Evolutionary conservation across 2,797 vertebrate species (phyloP).

Genomic region (Peromyscus nudipes): DNA sequence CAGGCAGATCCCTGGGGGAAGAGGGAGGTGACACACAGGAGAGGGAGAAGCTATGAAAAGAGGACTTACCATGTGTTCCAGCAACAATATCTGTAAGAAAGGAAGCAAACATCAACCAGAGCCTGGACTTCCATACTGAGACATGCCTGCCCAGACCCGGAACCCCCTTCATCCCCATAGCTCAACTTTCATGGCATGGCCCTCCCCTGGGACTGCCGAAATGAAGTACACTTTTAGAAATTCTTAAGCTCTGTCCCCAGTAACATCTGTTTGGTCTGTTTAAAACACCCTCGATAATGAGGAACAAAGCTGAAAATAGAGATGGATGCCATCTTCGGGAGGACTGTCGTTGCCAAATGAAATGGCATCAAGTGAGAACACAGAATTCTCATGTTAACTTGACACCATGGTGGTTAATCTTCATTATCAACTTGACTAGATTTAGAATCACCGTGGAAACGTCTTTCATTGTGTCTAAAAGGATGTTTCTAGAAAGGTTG

Average conservation of each 20-base stretch:
- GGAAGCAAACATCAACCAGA: conserved; percentile 48
- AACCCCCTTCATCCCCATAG: not conserved
- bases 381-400: not conserved
- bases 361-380: not conserved
- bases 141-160: not conserved
- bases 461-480: not conserved
- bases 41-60: not conserved
- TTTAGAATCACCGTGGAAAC: not conserved
- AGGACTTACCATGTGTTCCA: conserved; percentile 68
- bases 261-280: not conserved
- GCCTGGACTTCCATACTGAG: not conserved
- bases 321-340: not conserved
- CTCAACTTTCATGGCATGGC: not conserved
- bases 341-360: not conserved
- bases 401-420: not conserved
- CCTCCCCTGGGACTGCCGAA: not conserved
- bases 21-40: not conserved
- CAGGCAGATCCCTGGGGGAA: not conserved
- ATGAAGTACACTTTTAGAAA: not conserved
- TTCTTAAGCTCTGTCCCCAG: not conserved
- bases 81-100: conserved; percentile 72
- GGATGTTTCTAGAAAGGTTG: not conserved
- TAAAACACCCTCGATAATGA: not conserved
- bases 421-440: not conserved
- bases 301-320: not conserved